phyloP scores from a whole-genome alignment of 2,888 invertebrate genomes.

The Thera britannica region DNA sequence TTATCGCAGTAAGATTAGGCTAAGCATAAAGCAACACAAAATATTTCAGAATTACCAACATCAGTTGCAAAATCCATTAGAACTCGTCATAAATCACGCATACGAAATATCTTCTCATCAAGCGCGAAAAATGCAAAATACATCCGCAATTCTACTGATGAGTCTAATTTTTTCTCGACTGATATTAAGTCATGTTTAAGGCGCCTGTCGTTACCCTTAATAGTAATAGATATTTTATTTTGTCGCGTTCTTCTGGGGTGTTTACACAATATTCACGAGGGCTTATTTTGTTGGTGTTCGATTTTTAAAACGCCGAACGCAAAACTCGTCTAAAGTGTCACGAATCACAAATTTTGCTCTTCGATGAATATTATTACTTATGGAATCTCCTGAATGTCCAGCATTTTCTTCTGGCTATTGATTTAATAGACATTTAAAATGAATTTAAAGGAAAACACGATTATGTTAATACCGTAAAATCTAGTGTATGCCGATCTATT shows the following conservation, averaged over 20 bases:
- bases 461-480: no score
- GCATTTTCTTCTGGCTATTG: no score
- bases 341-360: no score
- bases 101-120: constrained; percentile 45
- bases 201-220: constrained; percentile 83
- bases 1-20: no score
- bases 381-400: no score
- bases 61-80: constrained; percentile 40
- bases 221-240: constrained; percentile 86
- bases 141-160: constrained; percentile 64
- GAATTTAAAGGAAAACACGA: no score
- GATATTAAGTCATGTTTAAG: constrained; percentile 86
- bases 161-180: constrained; percentile 81
- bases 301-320: background rate
- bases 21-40: background rate
- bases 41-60: background rate
- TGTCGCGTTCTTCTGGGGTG: constrained; percentile 77
- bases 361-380: no score
- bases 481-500: no score
- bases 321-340: no score
- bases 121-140: constrained; percentile 42
- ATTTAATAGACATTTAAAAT: no score
- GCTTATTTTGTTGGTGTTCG: constrained; percentile 46
- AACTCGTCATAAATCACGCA: constrained; percentile 46
- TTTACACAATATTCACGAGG: constrained; percentile 72